phyloP scores from a whole-genome alignment of 2,797 vertebrate species.

The Philypnodon macrostomus region DNA sequence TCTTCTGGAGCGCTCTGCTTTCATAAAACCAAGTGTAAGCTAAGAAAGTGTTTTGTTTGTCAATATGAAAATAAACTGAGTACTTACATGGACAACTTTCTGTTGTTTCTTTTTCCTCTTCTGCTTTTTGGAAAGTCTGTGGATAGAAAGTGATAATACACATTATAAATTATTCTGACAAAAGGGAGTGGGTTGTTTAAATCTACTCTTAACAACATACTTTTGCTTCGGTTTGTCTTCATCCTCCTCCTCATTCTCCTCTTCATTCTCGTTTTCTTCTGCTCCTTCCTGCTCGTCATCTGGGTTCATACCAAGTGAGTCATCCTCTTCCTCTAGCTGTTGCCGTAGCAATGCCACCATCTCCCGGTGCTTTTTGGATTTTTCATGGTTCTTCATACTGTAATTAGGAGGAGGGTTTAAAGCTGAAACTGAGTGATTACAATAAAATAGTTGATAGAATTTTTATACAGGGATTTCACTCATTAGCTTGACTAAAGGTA shows the following conservation, averaged over 20 bases:
- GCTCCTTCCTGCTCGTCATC: slow-evolving; percentile 56
- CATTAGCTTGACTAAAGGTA: too few species aligned
- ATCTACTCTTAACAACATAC: slow-evolving; percentile 59
- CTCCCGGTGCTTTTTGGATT: slow-evolving; percentile 95
- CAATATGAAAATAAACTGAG: not conserved
- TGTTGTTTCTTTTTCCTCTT: slow-evolving; percentile 88
- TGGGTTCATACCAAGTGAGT: slow-evolving; percentile 51
- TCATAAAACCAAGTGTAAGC: not conserved
- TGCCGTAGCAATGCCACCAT: slow-evolving; percentile 88
- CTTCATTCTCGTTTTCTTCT: slow-evolving; percentile 64
- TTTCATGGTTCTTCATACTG: slow-evolving; percentile 77
- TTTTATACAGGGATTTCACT: too few species aligned
- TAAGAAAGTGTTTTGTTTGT: not conserved
- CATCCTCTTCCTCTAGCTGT: slow-evolving; percentile 88
- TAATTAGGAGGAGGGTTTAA: accelerated
- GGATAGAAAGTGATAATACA: not conserved
- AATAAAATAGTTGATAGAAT: too few species aligned
- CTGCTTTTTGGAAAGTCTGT: slow-evolving; percentile 91
- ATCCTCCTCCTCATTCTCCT: slow-evolving; percentile 49
- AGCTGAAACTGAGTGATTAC: too few species aligned
- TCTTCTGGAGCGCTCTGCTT: slow-evolving; percentile 46
- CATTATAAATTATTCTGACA: not conserved
- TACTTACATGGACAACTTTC: slow-evolving; percentile 77
- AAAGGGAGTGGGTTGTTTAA: not conserved
- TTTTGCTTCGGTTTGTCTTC: slow-evolving; percentile 78